Base-by-base conservation (phyloP, 2,888 invertebrate genomes). In the Flabesymbios commensalis region DNA sequence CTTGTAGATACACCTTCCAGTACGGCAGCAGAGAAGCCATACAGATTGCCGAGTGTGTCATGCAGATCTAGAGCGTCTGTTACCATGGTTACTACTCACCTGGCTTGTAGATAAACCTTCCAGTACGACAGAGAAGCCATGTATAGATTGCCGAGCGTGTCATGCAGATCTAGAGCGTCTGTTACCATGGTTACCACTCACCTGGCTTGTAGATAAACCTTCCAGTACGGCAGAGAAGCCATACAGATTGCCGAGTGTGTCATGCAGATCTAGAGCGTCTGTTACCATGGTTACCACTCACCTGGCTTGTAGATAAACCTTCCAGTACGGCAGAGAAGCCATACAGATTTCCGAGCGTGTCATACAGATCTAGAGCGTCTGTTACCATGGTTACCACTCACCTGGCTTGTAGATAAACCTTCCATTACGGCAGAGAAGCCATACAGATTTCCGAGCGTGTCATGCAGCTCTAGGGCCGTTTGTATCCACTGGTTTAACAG, bases 401-500 rank as follows among this genome's bases (percentile, higher is more conserved):
- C 92, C 87, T 94, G 94, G 24, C 91, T 90, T 85, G 92, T 87
- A 77, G 91, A 91, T 7, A 96, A 83, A 1, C 93, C 95, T 73
- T 92, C 86, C 94, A 95, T 94, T 47, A 95, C 90, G 19, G 91
- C 90, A 71, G 92, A 90, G 80, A 95, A 96, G 1, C 93, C 93
- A 78, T 90, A 94, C 0, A 95, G 86, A 84, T 96, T 95, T 17
- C 95, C 95, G 17, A 94, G 85, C 0, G 92, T 93, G 0, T 91
- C 91, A 84, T 94, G 94, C 0, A 92, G 91, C 79, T 95, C 94
- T 17, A 92, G 89, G 1, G 95, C 94, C 33, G 94, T 87, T 77
- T 93, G 90, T 73, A 95, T 94, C 95, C 95, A 96, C 80, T 94
- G 93, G 80, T 93, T 91, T 29, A 96, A 86, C 17, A 90, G 89